Conservation (phyloP, 2,113 vertebrate genomes). For the Oreochromis spilurus region DNA sequence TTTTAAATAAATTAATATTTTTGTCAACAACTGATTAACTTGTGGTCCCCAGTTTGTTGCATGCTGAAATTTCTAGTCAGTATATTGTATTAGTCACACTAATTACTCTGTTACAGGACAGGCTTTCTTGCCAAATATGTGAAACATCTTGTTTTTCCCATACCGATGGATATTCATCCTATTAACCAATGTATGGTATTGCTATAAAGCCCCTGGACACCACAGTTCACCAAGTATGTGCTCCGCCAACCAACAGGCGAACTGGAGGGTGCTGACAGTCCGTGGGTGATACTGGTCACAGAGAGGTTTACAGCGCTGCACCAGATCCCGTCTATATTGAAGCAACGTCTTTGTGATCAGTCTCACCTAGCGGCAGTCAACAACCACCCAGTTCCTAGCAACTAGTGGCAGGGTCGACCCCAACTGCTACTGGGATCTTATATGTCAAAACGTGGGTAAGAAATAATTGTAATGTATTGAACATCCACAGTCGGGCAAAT, state of each 20-base stretch:
- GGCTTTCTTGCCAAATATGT: not conserved
- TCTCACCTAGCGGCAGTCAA: not conserved
- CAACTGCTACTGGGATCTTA: not conserved
- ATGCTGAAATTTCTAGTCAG: not conserved
- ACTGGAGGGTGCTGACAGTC: not conserved
- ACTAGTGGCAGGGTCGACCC: not conserved
- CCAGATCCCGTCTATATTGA: not conserved
- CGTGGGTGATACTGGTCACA: not conserved
- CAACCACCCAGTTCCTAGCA: not conserved
- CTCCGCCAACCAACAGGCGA: fast-evolving
- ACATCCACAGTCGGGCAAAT: not conserved
- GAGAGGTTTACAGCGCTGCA: not conserved
- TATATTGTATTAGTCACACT: not conserved
- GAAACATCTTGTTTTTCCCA: fast-evolving
- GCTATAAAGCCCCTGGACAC: not conserved
- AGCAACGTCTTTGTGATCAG: not conserved
- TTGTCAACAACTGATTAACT: constrained; percentile 2
- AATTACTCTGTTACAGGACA: not conserved
- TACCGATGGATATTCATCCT: not conserved
- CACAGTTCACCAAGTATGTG: not conserved
- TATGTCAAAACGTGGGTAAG: not conserved
- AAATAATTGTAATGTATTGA: not conserved
- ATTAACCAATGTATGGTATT: not conserved
- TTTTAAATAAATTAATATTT: constrained; percentile 56
- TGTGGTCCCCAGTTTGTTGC: not conserved